These are phyloP conservation scores for Periophthalmus magnuspinnatus DNA, from an alignment of 2,797 vertebrate species.

Conservation along the genomic window DNA sequence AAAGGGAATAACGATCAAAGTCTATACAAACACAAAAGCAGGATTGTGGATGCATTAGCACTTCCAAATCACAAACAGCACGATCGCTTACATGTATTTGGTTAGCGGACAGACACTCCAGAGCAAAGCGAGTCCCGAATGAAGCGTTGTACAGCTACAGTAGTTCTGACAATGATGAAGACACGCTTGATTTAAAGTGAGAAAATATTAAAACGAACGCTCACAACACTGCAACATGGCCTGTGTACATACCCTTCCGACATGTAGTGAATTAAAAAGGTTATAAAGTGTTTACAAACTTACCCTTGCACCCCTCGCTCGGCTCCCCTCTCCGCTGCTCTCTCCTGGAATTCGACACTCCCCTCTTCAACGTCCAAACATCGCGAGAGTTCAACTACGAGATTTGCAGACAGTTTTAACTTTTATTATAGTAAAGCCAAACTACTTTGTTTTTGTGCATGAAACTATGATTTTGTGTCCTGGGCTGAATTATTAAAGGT, in stretches of 20 bases:
- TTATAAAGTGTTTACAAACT: slow-evolving; percentile 85
- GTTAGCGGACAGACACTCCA: slow-evolving; percentile 72
- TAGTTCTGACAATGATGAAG: slow-evolving; percentile 54
- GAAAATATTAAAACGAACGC: slow-evolving; percentile 22
- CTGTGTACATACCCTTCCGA: slow-evolving; percentile 16
- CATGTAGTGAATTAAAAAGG: slow-evolving; percentile 47
- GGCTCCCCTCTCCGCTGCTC: slow-evolving; percentile 71
- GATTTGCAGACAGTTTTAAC: slow-evolving; percentile 3
- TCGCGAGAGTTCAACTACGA: slow-evolving; percentile 70
- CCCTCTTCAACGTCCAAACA: slow-evolving; percentile 63
- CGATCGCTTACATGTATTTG: slow-evolving; percentile 37
- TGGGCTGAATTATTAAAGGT: too few species aligned
- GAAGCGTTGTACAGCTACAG: slow-evolving; percentile 37
- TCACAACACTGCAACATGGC: not conserved
- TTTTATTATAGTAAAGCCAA: not conserved
- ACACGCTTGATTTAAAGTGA: slow-evolving; percentile 21
- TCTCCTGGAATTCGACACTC: slow-evolving; percentile 85
- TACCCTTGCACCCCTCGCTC: slow-evolving; percentile 79
- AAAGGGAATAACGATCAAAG: slow-evolving; percentile 2
- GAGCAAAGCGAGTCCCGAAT: slow-evolving; percentile 68
- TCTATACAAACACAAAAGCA: not conserved
- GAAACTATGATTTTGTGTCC: too few species aligned
- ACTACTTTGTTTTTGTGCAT: not conserved
- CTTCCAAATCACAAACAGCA: slow-evolving; percentile 7
- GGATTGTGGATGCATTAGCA: not conserved